A percentile compares a stretch with the other conserved stretches of the same genome.
phyloP scores from a whole-genome alignment of 2,888 invertebrate species.

The Leptarthrus brevirostris region DNA sequence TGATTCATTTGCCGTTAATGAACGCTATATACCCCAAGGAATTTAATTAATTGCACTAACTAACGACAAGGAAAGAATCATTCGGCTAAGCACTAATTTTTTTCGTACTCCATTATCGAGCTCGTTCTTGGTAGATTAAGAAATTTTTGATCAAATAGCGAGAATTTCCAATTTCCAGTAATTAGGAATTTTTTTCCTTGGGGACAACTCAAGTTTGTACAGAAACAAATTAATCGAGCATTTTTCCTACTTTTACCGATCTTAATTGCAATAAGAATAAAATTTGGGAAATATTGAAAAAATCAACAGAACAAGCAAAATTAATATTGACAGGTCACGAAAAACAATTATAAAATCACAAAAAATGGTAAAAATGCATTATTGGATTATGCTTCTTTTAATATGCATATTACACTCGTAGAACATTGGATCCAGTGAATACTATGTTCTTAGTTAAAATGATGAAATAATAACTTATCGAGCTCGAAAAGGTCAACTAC shows the following conservation, averaged over 20 bases:
- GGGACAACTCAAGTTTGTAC: background rate
- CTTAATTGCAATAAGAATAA: background rate
- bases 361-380: no score
- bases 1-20: slow-evolving; percentile 41
- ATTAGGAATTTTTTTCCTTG: background rate
- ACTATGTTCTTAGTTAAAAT: no score
- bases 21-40: background rate
- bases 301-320: no score
- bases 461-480: no score
- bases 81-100: slow-evolving; percentile 13
- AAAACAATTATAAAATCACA: no score
- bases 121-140: background rate
- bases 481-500: no score
- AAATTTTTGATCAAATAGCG: slow-evolving; percentile 16
- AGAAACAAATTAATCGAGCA: background rate
- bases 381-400: no score
- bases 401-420: no score
- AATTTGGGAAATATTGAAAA: background rate
- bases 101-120: background rate
- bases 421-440: no score
- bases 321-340: no score
- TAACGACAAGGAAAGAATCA: slow-evolving; percentile 10
- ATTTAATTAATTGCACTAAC: slow-evolving; percentile 43
- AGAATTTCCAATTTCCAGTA: background rate
- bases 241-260: background rate